phyloP scores from a whole-genome alignment of 2,797 vertebrate species.

The Fistularia tabacaria region DNA sequence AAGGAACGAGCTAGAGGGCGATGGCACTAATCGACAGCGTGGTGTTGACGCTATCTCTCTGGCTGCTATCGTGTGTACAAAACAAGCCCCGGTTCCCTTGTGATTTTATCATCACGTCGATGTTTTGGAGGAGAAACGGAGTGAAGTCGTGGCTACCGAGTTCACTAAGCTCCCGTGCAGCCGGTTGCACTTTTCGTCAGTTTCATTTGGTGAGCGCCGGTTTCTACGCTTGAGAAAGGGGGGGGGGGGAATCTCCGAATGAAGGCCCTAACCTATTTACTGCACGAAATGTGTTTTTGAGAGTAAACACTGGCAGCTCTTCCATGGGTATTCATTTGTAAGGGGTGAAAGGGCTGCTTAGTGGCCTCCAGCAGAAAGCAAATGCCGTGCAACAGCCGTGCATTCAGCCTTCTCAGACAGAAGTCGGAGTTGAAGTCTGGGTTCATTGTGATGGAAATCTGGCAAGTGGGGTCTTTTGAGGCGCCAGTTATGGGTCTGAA shows the following conservation, averaged over 20 bases:
- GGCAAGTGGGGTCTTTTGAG: conserved; percentile 69
- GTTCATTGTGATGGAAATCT: conserved; percentile 80
- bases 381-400: conserved; percentile 61
- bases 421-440: conserved; percentile 79
- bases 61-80: conserved; percentile 44
- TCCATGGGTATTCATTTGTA: conserved; percentile 43
- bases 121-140: conserved; percentile 1
- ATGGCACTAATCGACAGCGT: no score
- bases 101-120: conserved; percentile 27
- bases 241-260: conserved; percentile 14
- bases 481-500: conserved; percentile 50
- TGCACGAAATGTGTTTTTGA: conserved; percentile 55
- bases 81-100: conserved; percentile 35
- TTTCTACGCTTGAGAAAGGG: conserved; percentile 12
- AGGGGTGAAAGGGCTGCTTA: conserved; percentile 57
- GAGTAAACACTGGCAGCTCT: conserved; percentile 58
- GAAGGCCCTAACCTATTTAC: conserved; percentile 42
- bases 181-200: conserved; percentile 19
- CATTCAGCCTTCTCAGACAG: conserved; percentile 74
- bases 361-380: conserved; percentile 59
- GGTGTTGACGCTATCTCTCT: conserved; percentile 9
- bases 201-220: conserved; percentile 13
- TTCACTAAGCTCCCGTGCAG: conserved; percentile 25
- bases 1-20: no score
- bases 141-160: conserved; percentile 14